Evolutionary conservation across 2,797 vertebrate genomes (phyloP).

Genomic region (Mus minutoides): DNA sequence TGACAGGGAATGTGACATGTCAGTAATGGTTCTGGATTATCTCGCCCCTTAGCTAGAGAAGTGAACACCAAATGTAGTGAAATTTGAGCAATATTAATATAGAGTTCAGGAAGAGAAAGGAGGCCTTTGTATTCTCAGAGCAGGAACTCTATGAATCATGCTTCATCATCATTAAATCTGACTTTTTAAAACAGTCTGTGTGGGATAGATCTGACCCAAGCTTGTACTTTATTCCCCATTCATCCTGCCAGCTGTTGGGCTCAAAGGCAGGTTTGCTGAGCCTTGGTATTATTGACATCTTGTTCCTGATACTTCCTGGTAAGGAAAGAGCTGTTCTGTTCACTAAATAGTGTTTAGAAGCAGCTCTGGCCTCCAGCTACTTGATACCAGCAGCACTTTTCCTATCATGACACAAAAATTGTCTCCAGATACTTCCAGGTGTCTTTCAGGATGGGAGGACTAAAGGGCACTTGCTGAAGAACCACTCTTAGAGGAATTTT

Average conservation of each 20-base stretch:
- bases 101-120: not conserved
- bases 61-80: not conserved
- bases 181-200: not conserved
- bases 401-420: not conserved
- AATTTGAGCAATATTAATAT: not conserved
- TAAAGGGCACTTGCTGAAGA: not conserved
- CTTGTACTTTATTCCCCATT: not conserved
- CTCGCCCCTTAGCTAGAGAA: not conserved
- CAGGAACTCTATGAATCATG: slow-evolving; percentile 8
- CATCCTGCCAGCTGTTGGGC: not conserved
- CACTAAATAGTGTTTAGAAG: not conserved
- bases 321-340: not conserved
- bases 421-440: slow-evolving; percentile 28
- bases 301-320: not conserved
- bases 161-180: not conserved
- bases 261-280: not conserved
- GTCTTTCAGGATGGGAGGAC: not conserved
- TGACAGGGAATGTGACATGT: not conserved
- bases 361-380: not conserved
- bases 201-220: not conserved
- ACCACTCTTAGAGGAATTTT: not conserved
- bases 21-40: slow-evolving; percentile 15
- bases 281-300: not conserved
- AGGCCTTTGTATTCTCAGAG: not conserved
- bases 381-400: not conserved